Percentiles rank a stretch among this genome's conserved stretches.
Conservation (phyloP, 2,797 vertebrate genomes). For the Anas bahamensis region DNA sequence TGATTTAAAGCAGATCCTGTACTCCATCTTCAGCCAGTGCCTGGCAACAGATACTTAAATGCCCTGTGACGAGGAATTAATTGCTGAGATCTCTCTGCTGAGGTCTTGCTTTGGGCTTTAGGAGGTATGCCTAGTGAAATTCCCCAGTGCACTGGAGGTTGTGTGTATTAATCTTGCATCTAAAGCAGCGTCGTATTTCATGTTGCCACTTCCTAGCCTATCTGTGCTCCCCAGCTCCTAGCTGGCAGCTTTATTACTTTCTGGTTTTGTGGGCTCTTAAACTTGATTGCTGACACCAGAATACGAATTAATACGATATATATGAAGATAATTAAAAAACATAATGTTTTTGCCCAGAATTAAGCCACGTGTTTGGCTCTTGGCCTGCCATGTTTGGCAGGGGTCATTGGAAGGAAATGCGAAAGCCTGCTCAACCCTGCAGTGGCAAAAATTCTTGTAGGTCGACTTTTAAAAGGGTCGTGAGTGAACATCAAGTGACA, state of each 20-base stretch:
- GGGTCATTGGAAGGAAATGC: not conserved
- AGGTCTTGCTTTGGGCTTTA: conserved; percentile 10
- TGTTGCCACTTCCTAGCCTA: not conserved
- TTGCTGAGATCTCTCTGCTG: conserved; percentile 27
- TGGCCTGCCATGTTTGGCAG: not conserved
- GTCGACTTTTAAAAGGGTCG: not conserved
- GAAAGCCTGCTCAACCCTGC: not conserved
- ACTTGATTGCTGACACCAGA: not conserved
- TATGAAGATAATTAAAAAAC: not conserved
- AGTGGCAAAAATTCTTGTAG: not conserved
- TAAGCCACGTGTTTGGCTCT: not conserved
- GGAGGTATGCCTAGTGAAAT: conserved; percentile 35
- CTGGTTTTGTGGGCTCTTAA: conserved; percentile 8
- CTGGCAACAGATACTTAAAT: not conserved
- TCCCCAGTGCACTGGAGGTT: not conserved
- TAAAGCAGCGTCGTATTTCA: not conserved
- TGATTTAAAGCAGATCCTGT: not conserved
- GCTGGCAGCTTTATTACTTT: not conserved
- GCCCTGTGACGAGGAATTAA: conserved; percentile 7
- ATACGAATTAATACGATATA: not conserved
- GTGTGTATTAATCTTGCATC: conserved; percentile 14
- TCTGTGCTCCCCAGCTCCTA: not conserved
- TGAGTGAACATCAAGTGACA: conserved; percentile 23
- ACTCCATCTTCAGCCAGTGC: not conserved
- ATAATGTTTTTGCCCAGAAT: not conserved